These are phyloP conservation scores for Bettongia penicillata DNA, from an alignment of 2,113 vertebrate species.

Conservation along the genomic window DNA sequence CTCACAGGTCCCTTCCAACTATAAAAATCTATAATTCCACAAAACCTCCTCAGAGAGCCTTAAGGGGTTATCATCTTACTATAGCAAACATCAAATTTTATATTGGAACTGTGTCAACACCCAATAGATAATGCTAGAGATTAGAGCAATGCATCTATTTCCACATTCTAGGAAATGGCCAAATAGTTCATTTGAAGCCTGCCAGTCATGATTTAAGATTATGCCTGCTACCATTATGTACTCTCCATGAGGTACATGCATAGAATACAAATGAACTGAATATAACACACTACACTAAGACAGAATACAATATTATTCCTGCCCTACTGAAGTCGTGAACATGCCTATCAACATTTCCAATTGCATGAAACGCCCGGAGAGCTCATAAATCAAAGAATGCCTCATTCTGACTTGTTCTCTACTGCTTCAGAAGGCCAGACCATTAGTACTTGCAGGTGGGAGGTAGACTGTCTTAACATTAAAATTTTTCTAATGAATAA, in stretches of 20 bases:
- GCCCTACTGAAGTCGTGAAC: conserved; percentile 29
- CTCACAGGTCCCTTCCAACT: neutral
- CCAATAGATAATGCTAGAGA: conserved; percentile 38
- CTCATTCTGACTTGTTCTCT: neutral
- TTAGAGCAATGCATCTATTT: conserved; percentile 29
- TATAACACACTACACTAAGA: neutral
- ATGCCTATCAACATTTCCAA: conserved; percentile 24
- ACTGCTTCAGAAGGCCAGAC: neutral
- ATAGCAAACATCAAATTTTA: conserved; percentile 36
- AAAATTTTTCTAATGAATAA: neutral
- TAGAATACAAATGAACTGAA: conserved; percentile 25
- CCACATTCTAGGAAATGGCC: conserved; percentile 63
- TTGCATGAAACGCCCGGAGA: neutral
- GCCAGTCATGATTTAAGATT: conserved; percentile 62
- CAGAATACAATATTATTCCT: conserved; percentile 11
- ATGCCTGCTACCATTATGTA: conserved; percentile 26
- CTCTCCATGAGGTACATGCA: neutral
- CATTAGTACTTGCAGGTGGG: neutral
- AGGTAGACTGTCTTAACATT: neutral
- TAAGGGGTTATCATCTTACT: conserved; percentile 62
- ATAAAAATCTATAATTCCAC: neutral
- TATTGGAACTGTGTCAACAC: conserved; percentile 46
- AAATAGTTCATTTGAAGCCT: conserved; percentile 47
- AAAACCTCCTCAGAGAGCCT: conserved; percentile 44
- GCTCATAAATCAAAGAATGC: neutral